Conservation (phyloP, 2,888 invertebrate genomes). For the Apamea monoglypha region DNA sequence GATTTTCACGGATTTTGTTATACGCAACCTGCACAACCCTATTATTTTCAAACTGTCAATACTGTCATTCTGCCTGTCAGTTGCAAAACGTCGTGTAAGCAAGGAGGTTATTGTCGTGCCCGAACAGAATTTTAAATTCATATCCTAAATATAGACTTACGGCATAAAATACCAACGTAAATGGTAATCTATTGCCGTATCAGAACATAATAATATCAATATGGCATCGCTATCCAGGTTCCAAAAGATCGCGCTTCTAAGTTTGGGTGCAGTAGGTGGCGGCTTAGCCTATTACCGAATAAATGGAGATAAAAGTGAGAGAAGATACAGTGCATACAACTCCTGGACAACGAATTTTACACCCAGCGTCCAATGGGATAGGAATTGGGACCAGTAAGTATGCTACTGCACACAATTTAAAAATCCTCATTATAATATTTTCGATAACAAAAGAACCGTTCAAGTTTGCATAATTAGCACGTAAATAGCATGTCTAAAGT, state of each 20-base stretch:
- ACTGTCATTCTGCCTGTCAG: slow-evolving; percentile 19
- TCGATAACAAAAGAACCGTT: background rate
- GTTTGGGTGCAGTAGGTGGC: slow-evolving; percentile 92
- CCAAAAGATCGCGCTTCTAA: slow-evolving; percentile 90
- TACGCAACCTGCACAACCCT: no score
- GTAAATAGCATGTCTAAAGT: slow-evolving; percentile 31
- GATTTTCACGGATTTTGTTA: no score
- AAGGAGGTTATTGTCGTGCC: slow-evolving; percentile 55
- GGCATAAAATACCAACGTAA: slow-evolving; percentile 18
- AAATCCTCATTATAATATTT: background rate
- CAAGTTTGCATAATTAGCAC: slow-evolving; percentile 20
- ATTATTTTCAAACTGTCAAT: no score
- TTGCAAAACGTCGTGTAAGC: slow-evolving; percentile 39
- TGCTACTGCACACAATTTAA: background rate
- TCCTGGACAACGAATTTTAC: slow-evolving; percentile 93
- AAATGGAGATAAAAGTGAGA: slow-evolving; percentile 81
- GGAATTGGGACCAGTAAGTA: slow-evolving; percentile 96
- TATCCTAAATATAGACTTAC: slow-evolving; percentile 25
- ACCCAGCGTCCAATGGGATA: slow-evolving; percentile 94
- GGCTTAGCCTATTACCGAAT: slow-evolving; percentile 91
- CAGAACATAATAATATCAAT: slow-evolving; percentile 48
- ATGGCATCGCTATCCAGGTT: slow-evolving; percentile 91
- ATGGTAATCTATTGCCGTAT: slow-evolving; percentile 40
- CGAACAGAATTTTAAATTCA: slow-evolving; percentile 25
- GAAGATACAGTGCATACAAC: slow-evolving; percentile 88